Percentiles rank a stretch among this genome's conserved stretches.
These are phyloP conservation scores for Calliopum simillimum DNA, from an alignment of 2,888 invertebrate species.

Conservation along the genomic window DNA sequence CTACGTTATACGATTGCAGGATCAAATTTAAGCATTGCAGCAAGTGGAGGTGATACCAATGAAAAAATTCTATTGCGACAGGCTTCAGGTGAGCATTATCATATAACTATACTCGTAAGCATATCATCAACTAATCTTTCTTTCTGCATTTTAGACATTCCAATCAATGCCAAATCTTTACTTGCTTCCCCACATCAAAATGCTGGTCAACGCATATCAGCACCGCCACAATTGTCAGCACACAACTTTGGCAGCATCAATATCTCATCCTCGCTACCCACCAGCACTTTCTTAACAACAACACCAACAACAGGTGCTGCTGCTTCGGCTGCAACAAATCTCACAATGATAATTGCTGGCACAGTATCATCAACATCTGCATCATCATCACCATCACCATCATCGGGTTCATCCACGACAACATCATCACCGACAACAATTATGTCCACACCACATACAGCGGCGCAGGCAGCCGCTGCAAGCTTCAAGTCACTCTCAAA, in stretches of 20 bases:
- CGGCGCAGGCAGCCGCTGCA: conserved; percentile 46
- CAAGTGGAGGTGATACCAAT: neutral
- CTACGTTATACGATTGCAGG: conserved; percentile 49
- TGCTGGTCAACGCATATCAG: conserved; percentile 47
- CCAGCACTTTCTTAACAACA: conserved; percentile 24
- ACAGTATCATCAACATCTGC: conserved; percentile 51
- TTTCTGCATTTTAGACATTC: conserved; percentile 48
- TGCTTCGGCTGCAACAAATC: conserved; percentile 40
- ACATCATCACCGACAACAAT: conserved; percentile 51
- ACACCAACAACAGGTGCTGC: conserved; percentile 39
- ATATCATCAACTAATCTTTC: no score
- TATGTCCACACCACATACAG: conserved; percentile 44
- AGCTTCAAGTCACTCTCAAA: conserved; percentile 49
- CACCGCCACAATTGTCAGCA: conserved; percentile 53
- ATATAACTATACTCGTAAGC: no score
- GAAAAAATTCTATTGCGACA: neutral
- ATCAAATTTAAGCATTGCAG: conserved; percentile 43
- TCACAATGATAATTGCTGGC: conserved; percentile 51
- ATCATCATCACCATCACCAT: conserved; percentile 48
- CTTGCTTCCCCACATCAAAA: conserved; percentile 33
- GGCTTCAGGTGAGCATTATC: no score
- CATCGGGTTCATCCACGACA: conserved; percentile 49
- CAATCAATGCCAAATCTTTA: conserved; percentile 51
- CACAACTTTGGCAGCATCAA: conserved; percentile 4
- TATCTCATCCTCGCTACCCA: neutral